Evolutionary conservation across 2,888 invertebrate species (phyloP), one percentile per base, ranked within the genome.

Genomic region (Drosophila antonietae): DNA sequence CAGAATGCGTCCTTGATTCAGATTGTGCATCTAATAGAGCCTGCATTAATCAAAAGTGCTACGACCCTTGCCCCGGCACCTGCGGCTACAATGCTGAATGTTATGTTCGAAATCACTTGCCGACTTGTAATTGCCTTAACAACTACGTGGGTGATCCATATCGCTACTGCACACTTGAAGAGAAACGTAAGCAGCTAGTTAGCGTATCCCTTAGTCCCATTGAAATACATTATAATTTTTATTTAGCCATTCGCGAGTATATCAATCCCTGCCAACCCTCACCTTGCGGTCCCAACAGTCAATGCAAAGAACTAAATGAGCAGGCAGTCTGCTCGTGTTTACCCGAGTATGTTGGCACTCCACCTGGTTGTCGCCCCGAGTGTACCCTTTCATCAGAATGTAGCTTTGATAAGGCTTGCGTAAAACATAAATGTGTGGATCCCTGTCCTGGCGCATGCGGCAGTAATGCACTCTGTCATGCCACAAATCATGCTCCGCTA

Each of bases 141-240:
- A 96, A 96, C 56, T 96, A 95, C 90, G 95, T 95, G 18, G 97
- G 97, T 74, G 96, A 97, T 93, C 96, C 97, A 7, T 96, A 96
- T 91, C 93, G 93, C 71, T 95, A 94, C 87, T 96, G 96, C 85
- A 93, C 90, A 55, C 76, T 92, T 2, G 91, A 91, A 77, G 90
- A 88, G 52, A 92, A 93, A 93, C 93, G 94, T 94, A 94, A 94
- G 94, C 85, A 53, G n/a, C 10, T 0, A 9, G 2, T 3, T 33
- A 5, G 8, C 14, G 14, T 15, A 15, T 23, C 23, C 7, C 1
- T 35, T 3, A 9, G 14, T 7, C 15, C 15, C 18, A 14, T 9
- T 49, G 12, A 37, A 60, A 56, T 18, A 43, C 31, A 57, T 28
- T 71, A 23, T 57, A 51, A 46, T 20, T 35, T 49, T 80, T 65